A percentile compares a stretch with the other conserved stretches of the same genome.
Evolutionary conservation across 1,140 invertebrate genomes (phyloP).

Genomic region (Drosophila punjabiensis): DNA sequence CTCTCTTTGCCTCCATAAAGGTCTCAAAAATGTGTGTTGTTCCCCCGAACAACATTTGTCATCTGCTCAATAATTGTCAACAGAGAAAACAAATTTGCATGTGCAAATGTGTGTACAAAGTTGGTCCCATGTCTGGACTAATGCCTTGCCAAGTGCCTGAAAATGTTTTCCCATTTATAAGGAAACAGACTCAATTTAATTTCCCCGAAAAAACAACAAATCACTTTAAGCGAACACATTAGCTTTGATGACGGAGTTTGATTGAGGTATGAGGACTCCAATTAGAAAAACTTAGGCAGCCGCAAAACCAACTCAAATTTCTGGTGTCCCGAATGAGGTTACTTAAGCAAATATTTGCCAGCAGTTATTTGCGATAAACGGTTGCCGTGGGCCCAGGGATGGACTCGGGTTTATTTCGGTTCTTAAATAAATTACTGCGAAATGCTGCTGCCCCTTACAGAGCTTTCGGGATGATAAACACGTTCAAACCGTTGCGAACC

Average conservation of each 20-base stretch:
- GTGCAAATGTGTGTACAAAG: slow-evolving; percentile 28
- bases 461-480: slow-evolving; percentile 71
- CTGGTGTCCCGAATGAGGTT: slow-evolving; percentile 28
- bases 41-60: slow-evolving; percentile 58
- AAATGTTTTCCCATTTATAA: slow-evolving; percentile 79
- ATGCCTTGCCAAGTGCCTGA: slow-evolving; percentile 65
- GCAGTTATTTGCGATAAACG: slow-evolving; percentile 72
- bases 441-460: slow-evolving; percentile 44
- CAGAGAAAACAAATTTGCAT: slow-evolving; percentile 42
- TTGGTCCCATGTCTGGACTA: slow-evolving; percentile 36
- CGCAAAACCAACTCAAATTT: slow-evolving; percentile 39
- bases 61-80: slow-evolving; percentile 79
- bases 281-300: slow-evolving; percentile 41
- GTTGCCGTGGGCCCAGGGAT: slow-evolving; percentile 25
- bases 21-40: slow-evolving; percentile 21
- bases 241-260: slow-evolving; percentile 53
- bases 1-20: neutral
- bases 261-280: slow-evolving; percentile 22
- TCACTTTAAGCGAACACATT: slow-evolving; percentile 64
- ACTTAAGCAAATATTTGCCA: slow-evolving; percentile 63
- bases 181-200: slow-evolving; percentile 78
- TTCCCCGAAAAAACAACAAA: slow-evolving; percentile 62
- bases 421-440: slow-evolving; percentile 71
- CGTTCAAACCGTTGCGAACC: slow-evolving; percentile 70
- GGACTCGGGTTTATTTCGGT: slow-evolving; percentile 58